Conservation (phyloP, 2,113 vertebrate species). For the Neogale vison region DNA sequence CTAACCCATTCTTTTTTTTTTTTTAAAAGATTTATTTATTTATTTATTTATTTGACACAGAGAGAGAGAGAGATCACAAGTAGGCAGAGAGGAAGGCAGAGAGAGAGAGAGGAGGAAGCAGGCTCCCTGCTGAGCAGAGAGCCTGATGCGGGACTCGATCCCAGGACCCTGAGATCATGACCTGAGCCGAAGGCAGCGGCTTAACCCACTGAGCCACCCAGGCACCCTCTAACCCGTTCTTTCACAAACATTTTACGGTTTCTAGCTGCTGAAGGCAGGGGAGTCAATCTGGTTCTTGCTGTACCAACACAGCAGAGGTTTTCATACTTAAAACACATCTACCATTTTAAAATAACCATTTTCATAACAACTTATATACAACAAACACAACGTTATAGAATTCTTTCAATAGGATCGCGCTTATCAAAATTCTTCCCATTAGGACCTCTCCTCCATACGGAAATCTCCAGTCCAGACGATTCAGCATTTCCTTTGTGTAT, state of each 20-base stretch:
- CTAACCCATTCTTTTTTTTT: too few relatives aligned
- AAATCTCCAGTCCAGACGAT: background rate
- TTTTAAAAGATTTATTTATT: too few relatives aligned
- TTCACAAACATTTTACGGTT: background rate
- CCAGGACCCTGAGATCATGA: too few relatives aligned
- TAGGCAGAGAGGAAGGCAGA: too few relatives aligned
- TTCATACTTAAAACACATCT: background rate
- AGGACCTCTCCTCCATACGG: background rate
- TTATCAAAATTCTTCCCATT: background rate
- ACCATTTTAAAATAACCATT: background rate
- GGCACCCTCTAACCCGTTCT: background rate
- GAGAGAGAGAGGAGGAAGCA: too few relatives aligned
- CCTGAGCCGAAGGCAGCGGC: too few relatives aligned
- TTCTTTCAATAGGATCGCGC: background rate
- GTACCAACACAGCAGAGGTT: background rate
- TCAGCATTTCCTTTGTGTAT: background rate
- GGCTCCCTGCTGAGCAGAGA: too few relatives aligned
- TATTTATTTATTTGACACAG: too few relatives aligned
- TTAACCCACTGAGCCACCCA: too few relatives aligned
- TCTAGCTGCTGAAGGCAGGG: background rate
- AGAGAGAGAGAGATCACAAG: too few relatives aligned
- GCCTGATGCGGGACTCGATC: too few relatives aligned
- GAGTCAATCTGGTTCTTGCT: background rate
- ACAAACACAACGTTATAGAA: background rate
- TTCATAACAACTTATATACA: background rate